Conservation (phyloP, 2,888 invertebrate species). For the Saturnia japonica region DNA sequence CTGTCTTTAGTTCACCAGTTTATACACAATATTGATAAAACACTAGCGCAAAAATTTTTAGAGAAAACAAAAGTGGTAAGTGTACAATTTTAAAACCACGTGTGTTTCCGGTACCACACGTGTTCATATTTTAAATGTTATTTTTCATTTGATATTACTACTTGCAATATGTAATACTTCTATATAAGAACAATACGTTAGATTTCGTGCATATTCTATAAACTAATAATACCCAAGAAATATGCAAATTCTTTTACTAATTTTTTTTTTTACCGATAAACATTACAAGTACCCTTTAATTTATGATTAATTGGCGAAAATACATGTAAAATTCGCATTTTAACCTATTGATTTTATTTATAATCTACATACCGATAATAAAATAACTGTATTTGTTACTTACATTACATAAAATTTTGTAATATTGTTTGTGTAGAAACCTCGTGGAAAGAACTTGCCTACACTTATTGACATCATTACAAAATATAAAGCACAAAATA, state of each 20-base stretch:
- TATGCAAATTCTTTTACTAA: background rate
- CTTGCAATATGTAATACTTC: background rate
- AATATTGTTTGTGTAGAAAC: conserved; percentile 74
- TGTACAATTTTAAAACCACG: conserved; percentile 59
- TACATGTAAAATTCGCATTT: background rate
- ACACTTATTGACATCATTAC: conserved; percentile 82
- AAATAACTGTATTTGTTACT: no score
- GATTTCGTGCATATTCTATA: background rate
- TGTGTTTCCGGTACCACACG: conserved; percentile 58
- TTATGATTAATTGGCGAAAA: background rate
- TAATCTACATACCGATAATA: no score
- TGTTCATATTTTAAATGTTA: conserved; percentile 39
- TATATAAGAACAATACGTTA: background rate
- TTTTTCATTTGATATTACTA: background rate
- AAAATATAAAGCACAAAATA: conserved; percentile 74
- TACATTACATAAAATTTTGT: background rate
- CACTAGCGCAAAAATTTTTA: conserved; percentile 85
- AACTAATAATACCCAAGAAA: background rate
- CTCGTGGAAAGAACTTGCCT: conserved; percentile 83
- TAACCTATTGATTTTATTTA: no score
- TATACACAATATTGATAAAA: conserved; percentile 84
- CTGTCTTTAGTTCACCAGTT: conserved; percentile 85
- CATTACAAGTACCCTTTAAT: background rate
- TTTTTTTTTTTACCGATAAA: no score
- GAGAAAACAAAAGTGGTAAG: conserved; percentile 90